Conservation (phyloP, 2,797 vertebrate species). For the Chaunax sp. region DNA sequence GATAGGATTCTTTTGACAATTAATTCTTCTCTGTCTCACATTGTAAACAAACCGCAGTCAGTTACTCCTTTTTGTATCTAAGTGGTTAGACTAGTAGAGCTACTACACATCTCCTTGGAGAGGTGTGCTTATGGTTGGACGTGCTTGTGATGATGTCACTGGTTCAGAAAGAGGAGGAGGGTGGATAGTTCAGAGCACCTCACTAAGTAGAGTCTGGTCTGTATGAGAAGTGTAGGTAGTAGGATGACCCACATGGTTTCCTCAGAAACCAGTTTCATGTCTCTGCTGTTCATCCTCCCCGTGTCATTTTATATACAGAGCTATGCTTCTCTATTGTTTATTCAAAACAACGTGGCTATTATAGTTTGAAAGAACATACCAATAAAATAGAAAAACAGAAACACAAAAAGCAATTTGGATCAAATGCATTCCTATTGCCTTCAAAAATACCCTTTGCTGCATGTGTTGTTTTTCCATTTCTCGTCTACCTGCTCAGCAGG, state of each 20-base stretch:
- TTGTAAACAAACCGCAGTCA: conserved; percentile 9
- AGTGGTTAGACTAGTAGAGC: conserved; percentile 48
- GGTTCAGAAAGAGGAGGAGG: conserved; percentile 40
- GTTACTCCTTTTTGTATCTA: conserved; percentile 32
- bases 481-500: conserved; percentile 13
- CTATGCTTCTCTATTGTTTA: conserved; percentile 7
- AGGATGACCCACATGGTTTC: conserved; percentile 2
- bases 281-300: conserved; percentile 2
- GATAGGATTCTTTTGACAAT: neutral
- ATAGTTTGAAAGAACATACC: neutral
- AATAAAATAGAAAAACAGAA: too few relatives aligned
- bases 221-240: conserved; percentile 22
- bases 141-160: conserved; percentile 68
- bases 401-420: neutral
- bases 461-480: conserved; percentile 12
- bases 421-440: neutral
- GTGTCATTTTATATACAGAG: conserved; percentile 11
- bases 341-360: neutral
- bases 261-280: neutral
- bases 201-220: conserved; percentile 26
- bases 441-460: accelerated
- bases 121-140: conserved; percentile 56
- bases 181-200: conserved; percentile 49
- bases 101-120: conserved; percentile 66
- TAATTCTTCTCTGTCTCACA: conserved; percentile 1